Conservation (phyloP, 2,113 vertebrate genomes). For the Spea bombifrons region DNA sequence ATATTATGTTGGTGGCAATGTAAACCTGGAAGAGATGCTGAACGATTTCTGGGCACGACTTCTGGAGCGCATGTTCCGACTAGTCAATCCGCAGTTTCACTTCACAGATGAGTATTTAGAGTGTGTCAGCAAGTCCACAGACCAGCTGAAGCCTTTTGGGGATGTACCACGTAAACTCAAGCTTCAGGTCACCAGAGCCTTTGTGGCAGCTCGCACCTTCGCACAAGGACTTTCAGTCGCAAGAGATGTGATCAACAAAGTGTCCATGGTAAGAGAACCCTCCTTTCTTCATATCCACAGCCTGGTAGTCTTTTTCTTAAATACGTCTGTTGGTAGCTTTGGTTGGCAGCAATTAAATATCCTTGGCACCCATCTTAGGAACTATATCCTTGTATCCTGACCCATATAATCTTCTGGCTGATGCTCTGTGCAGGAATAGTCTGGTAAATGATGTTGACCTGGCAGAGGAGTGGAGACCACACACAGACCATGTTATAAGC, state of each 20-base stretch:
- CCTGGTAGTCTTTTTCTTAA: not conserved
- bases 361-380: not conserved
- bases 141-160: conserved; percentile 93
- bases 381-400: not conserved
- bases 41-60: conserved; percentile 93
- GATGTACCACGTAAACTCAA: conserved; percentile 92
- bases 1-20: conserved; percentile 79
- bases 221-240: conserved; percentile 82
- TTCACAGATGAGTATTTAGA: conserved; percentile 90
- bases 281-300: not conserved
- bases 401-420: not conserved
- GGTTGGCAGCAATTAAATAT: not conserved
- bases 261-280: conserved; percentile 74
- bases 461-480: conserved; percentile 20
- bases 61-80: conserved; percentile 92
- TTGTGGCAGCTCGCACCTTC: conserved; percentile 89
- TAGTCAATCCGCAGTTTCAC: conserved; percentile 93
- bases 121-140: conserved; percentile 89
- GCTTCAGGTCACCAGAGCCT: conserved; percentile 85
- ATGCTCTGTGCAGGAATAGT: not conserved
- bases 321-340: not conserved
- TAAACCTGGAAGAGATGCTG: conserved; percentile 92
- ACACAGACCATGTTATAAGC: not conserved
- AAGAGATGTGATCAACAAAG: conserved; percentile 82
- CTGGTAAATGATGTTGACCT: not conserved